Base-by-base conservation (phyloP, 2,797 vertebrate species). In the Cryptoblepharus egeriae region DNA sequence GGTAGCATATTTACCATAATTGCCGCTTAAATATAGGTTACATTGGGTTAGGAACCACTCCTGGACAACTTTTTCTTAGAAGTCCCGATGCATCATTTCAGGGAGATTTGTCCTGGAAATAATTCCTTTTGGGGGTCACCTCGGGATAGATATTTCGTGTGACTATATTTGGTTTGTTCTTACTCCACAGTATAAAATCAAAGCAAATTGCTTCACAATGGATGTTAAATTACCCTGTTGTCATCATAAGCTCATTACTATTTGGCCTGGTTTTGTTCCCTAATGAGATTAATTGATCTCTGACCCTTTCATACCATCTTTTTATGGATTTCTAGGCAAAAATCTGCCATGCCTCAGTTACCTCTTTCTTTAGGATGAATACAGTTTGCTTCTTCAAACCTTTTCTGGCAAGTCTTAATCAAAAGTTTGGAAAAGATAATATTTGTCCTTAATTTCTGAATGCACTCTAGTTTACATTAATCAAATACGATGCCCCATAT, bases 211-310 rank as follows among this genome's bases (percentile, higher is more conserved):
- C 67, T 77, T 39, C 57, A 55, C 80, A 75, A 81, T 75, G 63
- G 64, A 82, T 52, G 26, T 74, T 82, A 68, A 72, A 85, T 85
- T 85, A 61, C 45, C 61, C 24, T 73, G 10, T 30, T 67, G 60
- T 37, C 37, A 75, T 79, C 71, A 68, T 74, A 42, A 79, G 39
- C 63, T 82, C 63, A 76, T 72, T 80, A 80, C 75, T 58, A 37
- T 63, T 85, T 61, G 58, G 20, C 35, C 37, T 45, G 15, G 52
- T 68, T 60, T 39, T 76, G 18, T 45, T 61, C 68, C 52, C 35
- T 82, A 73, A 55, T 52, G 52, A 80, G 73, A 80, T 68, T 52
- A 77, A 64, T 57, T 73, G 68, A 73, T 73, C 49, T 78, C 67
- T 85, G 60, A 67, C 58, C 28, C 26, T 37, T 68, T 77, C 37